Conservation (phyloP, 92 coral and sea anemone species). For the Epizoanthus rinbou region DNA sequence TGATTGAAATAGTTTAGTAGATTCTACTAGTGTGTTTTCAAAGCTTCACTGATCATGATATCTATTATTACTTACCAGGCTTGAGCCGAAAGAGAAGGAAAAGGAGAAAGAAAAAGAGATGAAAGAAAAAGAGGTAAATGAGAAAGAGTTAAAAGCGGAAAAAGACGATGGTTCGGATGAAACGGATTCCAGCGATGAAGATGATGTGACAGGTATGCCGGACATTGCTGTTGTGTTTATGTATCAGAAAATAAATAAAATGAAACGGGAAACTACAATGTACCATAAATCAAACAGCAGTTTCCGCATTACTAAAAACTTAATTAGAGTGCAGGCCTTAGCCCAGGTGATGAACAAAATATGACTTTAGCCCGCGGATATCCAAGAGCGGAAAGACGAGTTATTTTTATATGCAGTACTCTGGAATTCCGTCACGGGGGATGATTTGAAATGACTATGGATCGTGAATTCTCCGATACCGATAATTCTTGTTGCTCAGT, state of each 20-base stretch:
- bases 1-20: too few species aligned
- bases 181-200: conserved; percentile 42
- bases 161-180: conserved; percentile 42
- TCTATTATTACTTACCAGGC: background rate
- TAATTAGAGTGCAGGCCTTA: background rate
- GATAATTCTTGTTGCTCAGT: too few species aligned
- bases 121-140: conserved; percentile 39
- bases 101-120: conserved; percentile 39
- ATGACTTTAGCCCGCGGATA: too few species aligned
- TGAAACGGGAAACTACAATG: background rate
- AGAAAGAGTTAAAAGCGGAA: background rate
- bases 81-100: conserved; percentile 46
- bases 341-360: too few species aligned
- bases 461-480: too few species aligned
- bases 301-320: background rate
- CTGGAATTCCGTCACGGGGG: too few species aligned
- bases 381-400: too few species aligned
- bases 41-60: too few species aligned
- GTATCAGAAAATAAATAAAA: background rate
- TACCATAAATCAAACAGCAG: background rate
- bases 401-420: too few species aligned
- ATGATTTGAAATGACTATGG: too few species aligned
- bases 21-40: background rate
- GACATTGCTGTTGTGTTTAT: background rate
- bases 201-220: conserved; percentile 28